Evolutionary conservation across 2,888 invertebrate genomes (phyloP).

Genomic region (Encarsia formosa): DNA sequence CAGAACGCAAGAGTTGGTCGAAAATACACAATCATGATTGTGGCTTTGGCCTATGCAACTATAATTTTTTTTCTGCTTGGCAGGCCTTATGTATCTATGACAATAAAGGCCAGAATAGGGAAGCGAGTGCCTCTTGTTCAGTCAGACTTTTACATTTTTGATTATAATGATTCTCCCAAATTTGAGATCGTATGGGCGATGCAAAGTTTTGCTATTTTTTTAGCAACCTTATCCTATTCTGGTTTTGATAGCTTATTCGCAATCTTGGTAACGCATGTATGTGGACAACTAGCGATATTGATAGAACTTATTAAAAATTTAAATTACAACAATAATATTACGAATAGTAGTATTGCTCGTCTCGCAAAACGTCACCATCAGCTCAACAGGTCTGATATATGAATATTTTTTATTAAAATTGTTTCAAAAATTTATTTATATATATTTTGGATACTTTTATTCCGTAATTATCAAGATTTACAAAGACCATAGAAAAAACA

Average conservation of each 20-base stretch:
- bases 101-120: too few species aligned
- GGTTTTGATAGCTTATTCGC: conserved; percentile 13
- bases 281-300: too few species aligned
- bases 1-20: neutral
- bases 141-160: conserved; percentile 3
- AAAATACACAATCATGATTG: conserved; percentile 2
- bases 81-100: too few species aligned
- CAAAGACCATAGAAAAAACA: conserved; percentile 32
- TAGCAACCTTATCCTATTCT: neutral
- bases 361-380: neutral
- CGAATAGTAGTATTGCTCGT: too few species aligned
- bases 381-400: neutral
- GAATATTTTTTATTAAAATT: too few species aligned
- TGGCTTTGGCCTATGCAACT: too few species aligned
- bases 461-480: conserved; percentile 35
- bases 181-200: conserved; percentile 1
- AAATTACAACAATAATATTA: too few species aligned
- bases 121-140: too few species aligned
- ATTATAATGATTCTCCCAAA: neutral
- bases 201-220: neutral
- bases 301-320: too few species aligned
- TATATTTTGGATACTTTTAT: too few species aligned
- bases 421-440: too few species aligned
- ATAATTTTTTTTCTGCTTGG: too few species aligned
- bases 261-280: conserved; percentile 5